These are phyloP conservation scores for Rhadina sibilatrix DNA, from an alignment of 2,113 vertebrate species.

Conservation along the genomic window DNA sequence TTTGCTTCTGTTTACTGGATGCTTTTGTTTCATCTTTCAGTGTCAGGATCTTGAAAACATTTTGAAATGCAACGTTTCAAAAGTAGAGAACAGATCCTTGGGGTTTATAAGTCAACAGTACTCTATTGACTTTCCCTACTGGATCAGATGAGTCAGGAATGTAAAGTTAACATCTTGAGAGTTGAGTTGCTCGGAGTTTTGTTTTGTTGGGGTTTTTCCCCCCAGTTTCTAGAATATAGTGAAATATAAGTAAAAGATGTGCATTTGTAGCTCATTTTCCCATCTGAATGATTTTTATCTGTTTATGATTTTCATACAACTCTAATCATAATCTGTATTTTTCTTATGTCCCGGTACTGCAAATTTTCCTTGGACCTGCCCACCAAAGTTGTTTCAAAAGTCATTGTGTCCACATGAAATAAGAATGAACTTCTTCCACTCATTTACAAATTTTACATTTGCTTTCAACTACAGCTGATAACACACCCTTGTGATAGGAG, in stretches of 20 bases:
- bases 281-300: not conserved
- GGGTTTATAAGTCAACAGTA: not conserved
- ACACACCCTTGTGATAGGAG: not conserved
- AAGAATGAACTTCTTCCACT: not conserved
- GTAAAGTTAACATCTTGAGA: not conserved
- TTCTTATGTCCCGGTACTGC: not conserved
- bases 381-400: not conserved
- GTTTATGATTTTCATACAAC: not conserved
- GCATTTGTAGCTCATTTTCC: not conserved
- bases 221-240: not conserved
- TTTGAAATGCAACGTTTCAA: not conserved
- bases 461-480: not conserved
- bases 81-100: not conserved
- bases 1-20: not conserved
- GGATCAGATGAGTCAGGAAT: not conserved
- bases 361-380: not conserved
- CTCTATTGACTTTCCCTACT: not conserved
- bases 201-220: not conserved
- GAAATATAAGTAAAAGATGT: not conserved
- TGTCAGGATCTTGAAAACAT: not conserved
- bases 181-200: not conserved
- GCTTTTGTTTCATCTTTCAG: not conserved
- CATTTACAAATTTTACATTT: not conserved
- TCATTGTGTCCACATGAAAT: not conserved
- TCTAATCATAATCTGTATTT: not conserved